These are phyloP conservation scores for Harpagifer antarcticus DNA, from an alignment of 2,797 vertebrate species.

Conservation along the genomic window DNA sequence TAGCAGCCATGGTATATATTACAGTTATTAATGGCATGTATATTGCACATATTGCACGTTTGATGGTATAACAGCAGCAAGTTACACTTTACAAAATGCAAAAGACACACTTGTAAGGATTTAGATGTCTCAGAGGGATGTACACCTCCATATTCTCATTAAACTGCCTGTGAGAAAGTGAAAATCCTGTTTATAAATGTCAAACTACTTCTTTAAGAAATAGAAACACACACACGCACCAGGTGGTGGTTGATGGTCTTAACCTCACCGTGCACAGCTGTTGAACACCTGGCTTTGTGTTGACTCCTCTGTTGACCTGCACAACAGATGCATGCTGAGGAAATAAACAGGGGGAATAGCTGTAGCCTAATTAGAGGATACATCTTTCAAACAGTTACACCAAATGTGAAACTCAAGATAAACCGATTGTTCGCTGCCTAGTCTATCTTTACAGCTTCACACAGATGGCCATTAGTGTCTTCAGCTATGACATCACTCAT, in stretches of 20 bases:
- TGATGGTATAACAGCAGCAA: too few species aligned
- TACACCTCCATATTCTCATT: background rate
- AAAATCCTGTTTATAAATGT: background rate
- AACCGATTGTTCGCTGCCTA: conserved; percentile 24
- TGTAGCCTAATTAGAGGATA: conserved; percentile 53
- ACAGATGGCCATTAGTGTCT: conserved; percentile 43
- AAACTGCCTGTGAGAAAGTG: background rate
- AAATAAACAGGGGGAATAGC: conserved; percentile 38
- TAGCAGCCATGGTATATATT: too few species aligned
- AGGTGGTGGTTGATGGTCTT: conserved; percentile 48
- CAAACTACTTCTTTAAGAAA: conserved; percentile 7
- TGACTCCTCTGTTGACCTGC: conserved; percentile 64
- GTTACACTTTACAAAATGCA: too few species aligned
- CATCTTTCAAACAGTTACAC: conserved; percentile 27
- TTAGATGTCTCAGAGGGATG: background rate
- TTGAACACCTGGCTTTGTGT: conserved; percentile 76
- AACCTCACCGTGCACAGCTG: conserved; percentile 68
- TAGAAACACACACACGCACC: conserved; percentile 26
- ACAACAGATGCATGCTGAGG: conserved; percentile 43
- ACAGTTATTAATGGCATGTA: too few species aligned
- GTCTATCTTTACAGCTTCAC: conserved; percentile 36
- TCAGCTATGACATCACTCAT: conserved; percentile 41
- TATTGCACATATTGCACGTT: too few species aligned
- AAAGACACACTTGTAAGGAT: too few species aligned
- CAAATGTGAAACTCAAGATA: conserved; percentile 38